These are phyloP conservation scores for Hetaerina americana DNA, from an alignment of 1,140 invertebrate genomes.

Conservation along the genomic window DNA sequence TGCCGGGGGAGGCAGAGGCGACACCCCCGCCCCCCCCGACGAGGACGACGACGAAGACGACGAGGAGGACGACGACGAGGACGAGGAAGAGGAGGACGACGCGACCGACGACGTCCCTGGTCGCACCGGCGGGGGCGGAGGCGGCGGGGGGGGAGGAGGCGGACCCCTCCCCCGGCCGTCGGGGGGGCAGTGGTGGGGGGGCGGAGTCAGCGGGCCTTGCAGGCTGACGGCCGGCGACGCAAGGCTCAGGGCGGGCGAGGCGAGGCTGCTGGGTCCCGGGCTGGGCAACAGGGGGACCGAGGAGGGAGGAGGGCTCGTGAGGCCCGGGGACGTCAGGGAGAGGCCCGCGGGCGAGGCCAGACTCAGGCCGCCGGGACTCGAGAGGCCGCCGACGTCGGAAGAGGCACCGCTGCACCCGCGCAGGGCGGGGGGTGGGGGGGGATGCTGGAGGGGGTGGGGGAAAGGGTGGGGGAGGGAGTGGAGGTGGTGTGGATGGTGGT, in stretches of 20 bases:
- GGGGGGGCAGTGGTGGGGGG: constrained; percentile 27
- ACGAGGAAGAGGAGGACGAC: constrained; percentile 13
- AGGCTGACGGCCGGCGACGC: constrained; percentile 39
- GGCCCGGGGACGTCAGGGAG: constrained; percentile 58
- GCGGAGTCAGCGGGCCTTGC: constrained; percentile 38
- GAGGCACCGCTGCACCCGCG: neutral
- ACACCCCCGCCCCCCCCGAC: constrained; percentile 16
- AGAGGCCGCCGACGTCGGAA: constrained; percentile 28
- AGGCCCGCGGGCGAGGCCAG: constrained; percentile 31
- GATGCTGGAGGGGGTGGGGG: constrained; percentile 14
- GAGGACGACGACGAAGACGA: constrained; percentile 14
- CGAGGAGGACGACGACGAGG: constrained; percentile 19
- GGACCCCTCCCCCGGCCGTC: constrained; percentile 29
- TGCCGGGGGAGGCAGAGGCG: constrained; percentile 30
- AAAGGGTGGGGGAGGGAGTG: neutral
- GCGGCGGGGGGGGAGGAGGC: constrained; percentile 31
- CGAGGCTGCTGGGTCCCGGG: constrained; percentile 43
- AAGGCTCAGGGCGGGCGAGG: constrained; percentile 48
- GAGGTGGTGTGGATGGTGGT: neutral
- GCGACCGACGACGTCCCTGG: neutral
- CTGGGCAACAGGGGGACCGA: constrained; percentile 31
- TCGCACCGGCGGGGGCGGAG: constrained; percentile 20
- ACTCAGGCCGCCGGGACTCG: constrained; percentile 60
- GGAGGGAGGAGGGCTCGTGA: constrained; percentile 29
- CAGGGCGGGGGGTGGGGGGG: neutral